Conservation (phyloP, 2,888 invertebrate species). For the Drosophila formosana region DNA sequence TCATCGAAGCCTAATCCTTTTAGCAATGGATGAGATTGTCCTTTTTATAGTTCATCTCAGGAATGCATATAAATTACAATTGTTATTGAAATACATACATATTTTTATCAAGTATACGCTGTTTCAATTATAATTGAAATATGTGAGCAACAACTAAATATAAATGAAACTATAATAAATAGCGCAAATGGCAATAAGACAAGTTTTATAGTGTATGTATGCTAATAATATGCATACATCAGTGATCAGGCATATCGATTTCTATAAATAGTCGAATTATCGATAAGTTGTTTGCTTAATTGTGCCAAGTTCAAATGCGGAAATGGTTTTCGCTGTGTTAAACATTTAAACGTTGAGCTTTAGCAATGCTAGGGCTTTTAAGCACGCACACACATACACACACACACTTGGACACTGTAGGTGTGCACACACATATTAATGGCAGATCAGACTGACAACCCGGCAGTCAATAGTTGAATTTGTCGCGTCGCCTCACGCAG, state of each 20-base stretch:
- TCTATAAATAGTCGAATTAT: not conserved
- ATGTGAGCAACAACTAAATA: not conserved
- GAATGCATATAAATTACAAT: not conserved
- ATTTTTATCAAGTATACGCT: not conserved
- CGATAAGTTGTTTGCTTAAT: conserved; percentile 14
- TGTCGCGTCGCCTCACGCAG: conserved; percentile 37
- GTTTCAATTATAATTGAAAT: conserved; percentile 5
- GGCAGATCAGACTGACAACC: conserved; percentile 44
- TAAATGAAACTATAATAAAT: not conserved
- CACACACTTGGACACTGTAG: not conserved
- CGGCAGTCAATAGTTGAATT: conserved; percentile 47
- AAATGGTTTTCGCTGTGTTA: conserved; percentile 24
- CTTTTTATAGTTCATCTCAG: not conserved
- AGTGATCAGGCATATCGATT: not conserved
- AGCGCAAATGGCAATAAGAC: not conserved
- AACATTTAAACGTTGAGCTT: conserved; percentile 34
- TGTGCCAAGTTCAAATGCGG: conserved; percentile 43
- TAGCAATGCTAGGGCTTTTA: conserved; percentile 37
- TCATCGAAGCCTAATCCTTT: not conserved
- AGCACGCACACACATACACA: conserved; percentile 16
- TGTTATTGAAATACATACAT: not conserved
- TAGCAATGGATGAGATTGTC: not conserved
- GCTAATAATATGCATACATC: not conserved
- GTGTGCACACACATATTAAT: conserved; percentile 39
- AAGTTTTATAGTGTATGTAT: not conserved